phyloP scores from a whole-genome alignment of 2,888 invertebrate species.

The Xestia sexstrigata region DNA sequence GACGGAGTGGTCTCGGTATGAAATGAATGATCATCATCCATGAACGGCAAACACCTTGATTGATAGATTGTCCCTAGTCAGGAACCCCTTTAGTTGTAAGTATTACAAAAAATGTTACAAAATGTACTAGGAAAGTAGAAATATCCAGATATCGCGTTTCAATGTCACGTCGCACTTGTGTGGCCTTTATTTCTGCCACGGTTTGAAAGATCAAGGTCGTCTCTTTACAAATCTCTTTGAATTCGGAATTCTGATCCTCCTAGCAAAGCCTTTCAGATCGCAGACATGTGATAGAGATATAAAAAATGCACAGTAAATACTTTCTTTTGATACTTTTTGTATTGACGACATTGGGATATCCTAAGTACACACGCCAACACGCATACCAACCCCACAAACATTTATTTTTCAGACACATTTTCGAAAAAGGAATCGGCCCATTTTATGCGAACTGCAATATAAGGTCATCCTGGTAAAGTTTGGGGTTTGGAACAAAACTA shows the following conservation, averaged over 20 bases:
- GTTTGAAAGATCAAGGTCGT: background rate
- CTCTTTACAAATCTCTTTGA: constrained; percentile 5
- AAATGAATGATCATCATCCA: too few species aligned
- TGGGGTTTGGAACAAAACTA: too few species aligned
- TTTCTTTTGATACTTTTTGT: background rate
- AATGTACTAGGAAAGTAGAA: background rate
- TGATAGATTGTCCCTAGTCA: background rate
- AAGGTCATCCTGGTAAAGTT: too few species aligned
- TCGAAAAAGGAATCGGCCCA: background rate
- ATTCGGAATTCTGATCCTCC: background rate
- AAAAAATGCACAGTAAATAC: background rate
- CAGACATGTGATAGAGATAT: background rate
- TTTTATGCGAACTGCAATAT: background rate
- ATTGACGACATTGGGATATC: background rate
- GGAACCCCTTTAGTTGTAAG: background rate
- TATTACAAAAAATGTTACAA: background rate
- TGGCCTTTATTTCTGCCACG: background rate
- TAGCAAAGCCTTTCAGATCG: background rate
- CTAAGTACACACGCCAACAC: background rate
- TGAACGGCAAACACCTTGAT: background rate
- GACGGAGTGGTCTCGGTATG: too few species aligned
- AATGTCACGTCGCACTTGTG: background rate
- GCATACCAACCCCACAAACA: background rate
- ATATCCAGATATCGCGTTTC: background rate
- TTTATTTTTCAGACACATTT: background rate